Evolutionary conservation across 2,888 invertebrate genomes (phyloP), one percentile per base, ranked within the genome.

Genomic region (Dasysyrphus albostriatus): DNA sequence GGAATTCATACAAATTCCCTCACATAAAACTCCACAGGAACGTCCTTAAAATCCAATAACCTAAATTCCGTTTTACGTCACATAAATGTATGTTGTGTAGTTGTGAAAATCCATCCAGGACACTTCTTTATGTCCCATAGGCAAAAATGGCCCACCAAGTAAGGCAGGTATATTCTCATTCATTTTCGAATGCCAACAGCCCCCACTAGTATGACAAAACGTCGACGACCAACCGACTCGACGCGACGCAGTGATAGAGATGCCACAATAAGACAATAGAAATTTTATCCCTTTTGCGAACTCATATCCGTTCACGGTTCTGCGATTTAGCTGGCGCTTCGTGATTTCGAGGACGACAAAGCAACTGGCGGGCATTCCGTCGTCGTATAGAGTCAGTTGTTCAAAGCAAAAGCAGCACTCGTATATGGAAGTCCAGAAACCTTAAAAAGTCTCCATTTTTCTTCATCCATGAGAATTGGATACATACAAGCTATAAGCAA

Each of bases 31-130:
- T 59, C 69, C 79, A 80, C 47, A 49, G 56, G 32, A 73, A 51
- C 34, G 85, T 82, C 69, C 85, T 85, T 77, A 85, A 85, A 85
- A 85, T 85, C 85, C 82, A 82, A 85, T 85, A 85, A 85, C 85
- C 85, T 73, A 81, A 85, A 85, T 85, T 77, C 85, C 81, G 69
- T 63, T 82, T 44, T 59, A 72, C 54, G 54, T 67, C 74, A 70
- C 47, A 74, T 58, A 10, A n/a, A n/a, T n/a, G n/a, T n/a, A n/a
- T n/a, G n/a, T n/a, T 75, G 75, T 84, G 29, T 32, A 49, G 24
- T 24, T 73, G 63, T 74, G 69, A 47, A 24, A 61, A 47, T 47
- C 67, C 42, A 61, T 14, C 7, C 14, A 37, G 6, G 29, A 44
- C n/a, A 63, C 44, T 63, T 24, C 39, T 61, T 39, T 61, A 24